Conservation (phyloP, 1,140 invertebrate genomes). For the Apis mellifera region DNA sequence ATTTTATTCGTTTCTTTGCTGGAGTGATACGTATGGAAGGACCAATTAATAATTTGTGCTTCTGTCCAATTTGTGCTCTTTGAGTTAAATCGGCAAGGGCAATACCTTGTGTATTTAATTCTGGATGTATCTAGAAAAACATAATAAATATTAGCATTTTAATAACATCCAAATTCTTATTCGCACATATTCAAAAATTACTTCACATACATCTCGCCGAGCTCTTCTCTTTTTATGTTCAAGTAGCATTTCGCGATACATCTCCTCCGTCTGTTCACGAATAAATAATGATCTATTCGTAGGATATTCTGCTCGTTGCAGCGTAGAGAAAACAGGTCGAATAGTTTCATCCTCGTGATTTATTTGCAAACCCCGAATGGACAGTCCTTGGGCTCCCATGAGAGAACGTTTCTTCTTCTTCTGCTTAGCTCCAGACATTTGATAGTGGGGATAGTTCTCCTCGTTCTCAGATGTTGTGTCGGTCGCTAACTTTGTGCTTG, state of each 20-base stretch:
- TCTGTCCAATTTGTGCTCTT: constrained; percentile 80
- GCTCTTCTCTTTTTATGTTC: constrained; percentile 85
- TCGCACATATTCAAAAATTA: neutral
- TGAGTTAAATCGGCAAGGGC: constrained; percentile 83
- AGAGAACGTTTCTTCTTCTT: constrained; percentile 86
- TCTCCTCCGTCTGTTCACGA: constrained; percentile 85
- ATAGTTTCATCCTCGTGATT: constrained; percentile 73
- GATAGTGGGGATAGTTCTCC: constrained; percentile 82
- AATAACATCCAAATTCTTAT: constrained; percentile 56
- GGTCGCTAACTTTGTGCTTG: constrained; percentile 67
- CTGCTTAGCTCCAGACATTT: constrained; percentile 82
- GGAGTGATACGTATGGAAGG: constrained; percentile 67
- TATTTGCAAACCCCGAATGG: constrained; percentile 75
- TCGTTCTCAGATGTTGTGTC: constrained; percentile 79
- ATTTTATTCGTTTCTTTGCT: constrained; percentile 77
- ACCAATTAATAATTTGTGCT: constrained; percentile 74
- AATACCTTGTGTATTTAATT: constrained; percentile 83
- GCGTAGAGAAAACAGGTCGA: constrained; percentile 81
- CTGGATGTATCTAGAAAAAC: constrained; percentile 80
- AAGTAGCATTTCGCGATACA: constrained; percentile 85
- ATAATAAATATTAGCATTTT: constrained; percentile 56
- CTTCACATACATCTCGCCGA: constrained; percentile 81
- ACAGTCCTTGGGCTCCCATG: constrained; percentile 82
- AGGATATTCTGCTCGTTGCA: constrained; percentile 80
- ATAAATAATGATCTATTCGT: constrained; percentile 78